Percentiles rank a stretch among this genome's conserved stretches.
Evolutionary conservation across 1,140 invertebrate genomes (phyloP).

Genomic region (Tribolium madens): DNA sequence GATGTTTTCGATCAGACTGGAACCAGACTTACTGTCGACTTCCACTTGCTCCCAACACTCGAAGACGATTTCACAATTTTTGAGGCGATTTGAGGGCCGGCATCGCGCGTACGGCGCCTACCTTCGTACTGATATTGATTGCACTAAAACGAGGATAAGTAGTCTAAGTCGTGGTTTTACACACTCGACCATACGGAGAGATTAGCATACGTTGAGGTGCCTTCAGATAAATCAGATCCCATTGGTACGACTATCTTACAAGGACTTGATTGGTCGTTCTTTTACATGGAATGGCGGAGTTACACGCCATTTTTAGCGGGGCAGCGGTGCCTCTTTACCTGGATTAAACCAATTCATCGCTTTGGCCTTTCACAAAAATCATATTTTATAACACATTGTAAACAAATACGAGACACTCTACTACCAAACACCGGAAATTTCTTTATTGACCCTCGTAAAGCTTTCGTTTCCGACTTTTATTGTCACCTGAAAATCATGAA

Average conservation of each 20-base stretch:
- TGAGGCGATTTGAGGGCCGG: slow-evolving; percentile 6
- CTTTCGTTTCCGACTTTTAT: slow-evolving; percentile 1
- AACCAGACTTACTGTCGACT: slow-evolving; percentile 44
- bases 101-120: neutral
- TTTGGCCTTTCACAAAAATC: neutral
- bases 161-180: slow-evolving; percentile 16
- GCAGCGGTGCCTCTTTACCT: neutral
- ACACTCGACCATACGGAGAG: neutral
- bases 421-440: slow-evolving; percentile 18
- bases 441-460: neutral
- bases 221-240: slow-evolving; percentile 30
- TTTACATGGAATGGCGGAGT: slow-evolving; percentile 27
- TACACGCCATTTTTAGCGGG: slow-evolving; percentile 22
- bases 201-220: slow-evolving; percentile 24
- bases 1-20: slow-evolving; percentile 46
- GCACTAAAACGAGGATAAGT: slow-evolving; percentile 5
- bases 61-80: slow-evolving; percentile 36
- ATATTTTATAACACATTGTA: slow-evolving; percentile 15
- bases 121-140: slow-evolving; percentile 19
- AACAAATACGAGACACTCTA: neutral
- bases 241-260: slow-evolving; percentile 24
- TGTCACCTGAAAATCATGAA: slow-evolving; percentile 3
- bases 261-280: slow-evolving; percentile 32
- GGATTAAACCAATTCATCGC: neutral
- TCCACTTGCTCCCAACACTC: slow-evolving; percentile 36